Evolutionary conservation across 2,113 vertebrate species (phyloP).

Genomic region (Gallinago undulata): DNA sequence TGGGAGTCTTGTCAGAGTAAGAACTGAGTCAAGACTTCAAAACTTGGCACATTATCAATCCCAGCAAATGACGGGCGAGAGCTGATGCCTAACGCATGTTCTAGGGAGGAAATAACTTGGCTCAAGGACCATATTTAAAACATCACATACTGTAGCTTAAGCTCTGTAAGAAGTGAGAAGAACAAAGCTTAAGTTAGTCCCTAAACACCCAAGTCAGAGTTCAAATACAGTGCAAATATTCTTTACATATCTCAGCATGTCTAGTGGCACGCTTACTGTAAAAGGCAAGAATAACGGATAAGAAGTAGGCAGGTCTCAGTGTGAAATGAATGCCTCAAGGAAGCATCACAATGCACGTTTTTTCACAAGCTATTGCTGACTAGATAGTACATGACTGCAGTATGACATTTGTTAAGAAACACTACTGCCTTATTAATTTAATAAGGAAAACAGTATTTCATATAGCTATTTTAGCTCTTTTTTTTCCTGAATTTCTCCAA

Average conservation of each 20-base stretch:
- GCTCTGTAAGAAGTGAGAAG: constrained; percentile 56
- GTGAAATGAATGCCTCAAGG: not conserved
- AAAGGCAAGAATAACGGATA: not conserved
- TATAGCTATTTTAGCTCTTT: not conserved
- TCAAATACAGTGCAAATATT: constrained; percentile 52
- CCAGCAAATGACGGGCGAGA: constrained; percentile 55
- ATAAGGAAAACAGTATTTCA: not conserved
- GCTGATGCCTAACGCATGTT: constrained; percentile 71
- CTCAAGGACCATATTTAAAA: constrained; percentile 58
- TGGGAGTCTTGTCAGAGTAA: constrained; percentile 42
- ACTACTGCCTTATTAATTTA: not conserved
- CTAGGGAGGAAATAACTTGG: constrained; percentile 70
- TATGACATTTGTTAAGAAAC: not conserved
- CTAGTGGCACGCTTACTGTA: not conserved
- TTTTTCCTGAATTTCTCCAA: not conserved
- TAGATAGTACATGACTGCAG: not conserved
- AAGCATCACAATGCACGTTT: not conserved
- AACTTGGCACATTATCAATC: constrained; percentile 67
- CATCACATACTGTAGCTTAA: constrained; percentile 49
- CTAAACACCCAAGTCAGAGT: constrained; percentile 49
- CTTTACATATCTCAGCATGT: constrained; percentile 20
- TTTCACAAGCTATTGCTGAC: not conserved
- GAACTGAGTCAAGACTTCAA: constrained; percentile 59
- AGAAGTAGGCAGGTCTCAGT: not conserved
- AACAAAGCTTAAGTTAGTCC: constrained; percentile 57